phyloP scores from a whole-genome alignment of 2,888 invertebrate species.

The Meliscaeva auricollis region DNA sequence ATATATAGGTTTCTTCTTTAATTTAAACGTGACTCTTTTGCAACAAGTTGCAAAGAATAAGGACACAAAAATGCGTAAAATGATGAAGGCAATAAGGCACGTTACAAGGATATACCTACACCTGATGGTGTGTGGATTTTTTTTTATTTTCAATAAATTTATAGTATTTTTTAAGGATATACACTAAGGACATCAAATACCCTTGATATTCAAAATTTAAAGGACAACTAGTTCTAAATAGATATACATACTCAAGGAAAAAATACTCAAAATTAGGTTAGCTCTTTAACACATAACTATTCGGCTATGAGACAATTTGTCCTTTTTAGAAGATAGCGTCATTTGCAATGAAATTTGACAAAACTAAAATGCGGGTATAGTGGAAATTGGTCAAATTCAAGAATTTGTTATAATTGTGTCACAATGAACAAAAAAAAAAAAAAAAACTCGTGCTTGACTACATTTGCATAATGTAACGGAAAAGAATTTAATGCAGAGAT shows the following conservation, averaged over 20 bases:
- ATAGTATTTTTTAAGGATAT: slow-evolving; percentile 3
- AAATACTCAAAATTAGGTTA: slow-evolving; percentile 5
- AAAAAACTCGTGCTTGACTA: no score
- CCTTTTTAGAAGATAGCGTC: slow-evolving; percentile 61
- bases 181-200: neutral
- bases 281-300: neutral
- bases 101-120: slow-evolving; percentile 77
- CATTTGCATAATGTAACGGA: slow-evolving; percentile 2
- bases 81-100: slow-evolving; percentile 82
- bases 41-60: slow-evolving; percentile 64
- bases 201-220: slow-evolving; percentile 38
- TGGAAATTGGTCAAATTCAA: slow-evolving; percentile 25
- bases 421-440: slow-evolving; percentile 33
- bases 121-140: slow-evolving; percentile 45
- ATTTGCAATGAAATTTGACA: slow-evolving; percentile 49
- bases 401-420: slow-evolving; percentile 36
- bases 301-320: neutral
- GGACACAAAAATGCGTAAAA: slow-evolving; percentile 64
- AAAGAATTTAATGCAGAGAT: neutral
- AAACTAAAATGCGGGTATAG: slow-evolving; percentile 59
- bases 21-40: slow-evolving; percentile 69
- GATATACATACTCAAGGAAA: neutral
- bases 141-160: neutral
- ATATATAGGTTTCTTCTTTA: neutral
- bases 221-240: neutral